A percentile compares a stretch with the other conserved stretches of the same genome.
Evolutionary conservation across 2,113 vertebrate genomes (phyloP).

Genomic region (Scolopax mira): DNA sequence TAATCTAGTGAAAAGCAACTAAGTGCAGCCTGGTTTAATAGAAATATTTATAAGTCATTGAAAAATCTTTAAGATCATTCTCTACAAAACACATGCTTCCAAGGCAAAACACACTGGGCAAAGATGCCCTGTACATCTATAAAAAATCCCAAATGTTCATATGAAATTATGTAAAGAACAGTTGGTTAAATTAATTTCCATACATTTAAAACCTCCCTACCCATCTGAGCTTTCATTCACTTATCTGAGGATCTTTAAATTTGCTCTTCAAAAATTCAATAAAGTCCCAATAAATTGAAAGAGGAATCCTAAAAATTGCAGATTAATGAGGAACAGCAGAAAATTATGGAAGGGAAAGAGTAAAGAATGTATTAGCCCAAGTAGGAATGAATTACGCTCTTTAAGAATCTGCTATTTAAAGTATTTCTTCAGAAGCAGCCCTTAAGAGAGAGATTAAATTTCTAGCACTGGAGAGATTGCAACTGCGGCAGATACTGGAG

Average conservation of each 20-base stretch:
- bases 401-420: neutral
- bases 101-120: neutral
- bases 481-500: neutral
- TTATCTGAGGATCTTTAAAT: neutral
- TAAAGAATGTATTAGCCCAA: neutral
- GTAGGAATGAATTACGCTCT: neutral
- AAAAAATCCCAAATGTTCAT: neutral
- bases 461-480: neutral
- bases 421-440: neutral
- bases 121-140: neutral
- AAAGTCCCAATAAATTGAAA: neutral
- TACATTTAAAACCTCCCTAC: neutral
- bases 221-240: neutral
- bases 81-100: neutral
- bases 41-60: neutral
- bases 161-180: neutral
- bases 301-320: neutral
- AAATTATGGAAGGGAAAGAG: neutral
- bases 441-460: neutral
- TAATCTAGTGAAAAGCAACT: neutral
- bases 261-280: neutral
- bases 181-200: neutral
- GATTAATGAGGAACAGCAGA: neutral
- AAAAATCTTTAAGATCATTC: neutral
- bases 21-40: neutral